Conservation (phyloP, 2,797 vertebrate species). For the Enteromius afrohamiltoni region DNA sequence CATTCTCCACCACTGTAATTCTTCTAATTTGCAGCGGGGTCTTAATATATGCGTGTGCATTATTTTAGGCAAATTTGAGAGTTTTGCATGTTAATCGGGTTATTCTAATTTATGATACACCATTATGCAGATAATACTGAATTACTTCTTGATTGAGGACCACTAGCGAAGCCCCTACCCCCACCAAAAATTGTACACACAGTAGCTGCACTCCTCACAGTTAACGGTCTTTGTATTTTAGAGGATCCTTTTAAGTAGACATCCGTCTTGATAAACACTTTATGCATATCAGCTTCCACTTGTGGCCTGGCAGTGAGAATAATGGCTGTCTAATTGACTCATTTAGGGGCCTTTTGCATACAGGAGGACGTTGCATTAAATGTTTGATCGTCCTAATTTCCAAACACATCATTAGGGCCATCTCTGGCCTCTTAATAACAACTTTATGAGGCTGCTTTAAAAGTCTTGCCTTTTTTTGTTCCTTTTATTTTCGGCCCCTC, state of each 20-base stretch:
- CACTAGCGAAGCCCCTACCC: constrained; percentile 60
- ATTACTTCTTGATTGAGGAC: constrained; percentile 80
- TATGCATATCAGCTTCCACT: constrained; percentile 84
- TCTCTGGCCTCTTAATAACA: constrained; percentile 99
- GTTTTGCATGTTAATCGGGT: constrained; percentile 88
- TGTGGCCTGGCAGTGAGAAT: constrained; percentile 90
- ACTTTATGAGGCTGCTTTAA: constrained; percentile 99
- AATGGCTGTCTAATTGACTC: constrained; percentile 99
- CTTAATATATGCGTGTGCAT: constrained; percentile 83
- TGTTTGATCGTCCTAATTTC: constrained; percentile 99
- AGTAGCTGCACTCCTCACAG: constrained; percentile 61
- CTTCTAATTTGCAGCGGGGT: constrained; percentile 60
- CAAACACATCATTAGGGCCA: constrained; percentile 97
- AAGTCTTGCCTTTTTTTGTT: constrained; percentile 82
- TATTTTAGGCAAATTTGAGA: constrained; percentile 84
- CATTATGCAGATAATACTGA: constrained; percentile 79
- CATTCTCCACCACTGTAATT: constrained; percentile 65
- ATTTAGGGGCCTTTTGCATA: constrained; percentile 99
- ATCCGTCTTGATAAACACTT: constrained; percentile 87
- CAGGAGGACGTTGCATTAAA: constrained; percentile 97
- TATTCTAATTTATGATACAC: constrained; percentile 89
- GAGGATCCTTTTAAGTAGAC: constrained; percentile 86
- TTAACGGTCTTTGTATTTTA: constrained; percentile 83
- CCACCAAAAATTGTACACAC: constrained; percentile 33
- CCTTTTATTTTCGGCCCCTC: constrained; percentile 65